Evolutionary conservation across 2,797 vertebrate species (phyloP).

Genomic region (Anomalospiza imberbis): DNA sequence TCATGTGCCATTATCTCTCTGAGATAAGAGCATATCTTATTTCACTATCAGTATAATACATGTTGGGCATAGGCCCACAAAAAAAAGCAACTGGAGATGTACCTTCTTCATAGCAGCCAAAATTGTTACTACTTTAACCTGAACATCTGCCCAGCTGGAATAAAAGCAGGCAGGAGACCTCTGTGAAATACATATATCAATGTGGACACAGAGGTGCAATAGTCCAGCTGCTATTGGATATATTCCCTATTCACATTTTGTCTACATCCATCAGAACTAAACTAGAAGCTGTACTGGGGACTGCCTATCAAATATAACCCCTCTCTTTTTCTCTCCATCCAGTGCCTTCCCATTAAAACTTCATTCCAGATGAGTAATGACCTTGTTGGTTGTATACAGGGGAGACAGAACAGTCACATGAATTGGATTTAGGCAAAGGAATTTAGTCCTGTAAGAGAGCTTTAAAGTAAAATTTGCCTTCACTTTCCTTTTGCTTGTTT

Average conservation of each 20-base stretch:
- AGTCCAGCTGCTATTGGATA: neutral
- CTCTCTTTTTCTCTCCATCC: neutral
- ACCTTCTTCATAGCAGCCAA: neutral
- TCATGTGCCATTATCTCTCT: neutral
- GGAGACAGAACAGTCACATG: neutral
- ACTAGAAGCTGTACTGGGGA: neutral
- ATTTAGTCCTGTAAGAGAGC: neutral
- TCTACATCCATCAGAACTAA: neutral
- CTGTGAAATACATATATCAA: neutral
- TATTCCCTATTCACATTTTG: neutral
- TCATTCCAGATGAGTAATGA: neutral
- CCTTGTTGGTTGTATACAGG: neutral
- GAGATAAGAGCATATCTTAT: neutral
- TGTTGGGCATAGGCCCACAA: neutral
- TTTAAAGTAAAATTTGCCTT: neutral
- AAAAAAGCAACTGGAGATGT: neutral
- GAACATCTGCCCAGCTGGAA: neutral
- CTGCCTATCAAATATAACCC: neutral
- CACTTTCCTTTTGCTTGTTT: neutral
- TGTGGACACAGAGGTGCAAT: neutral
- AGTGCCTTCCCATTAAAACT: neutral
- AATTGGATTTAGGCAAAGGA: slow-evolving; percentile 15
- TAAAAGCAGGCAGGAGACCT: neutral
- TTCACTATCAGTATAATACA: neutral
- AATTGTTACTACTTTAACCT: neutral